A percentile compares a stretch with the other conserved stretches of the same genome.
These are phyloP conservation scores for Torymus texanus DNA, from an alignment of 2,888 invertebrate genomes.

Conservation along the genomic window DNA sequence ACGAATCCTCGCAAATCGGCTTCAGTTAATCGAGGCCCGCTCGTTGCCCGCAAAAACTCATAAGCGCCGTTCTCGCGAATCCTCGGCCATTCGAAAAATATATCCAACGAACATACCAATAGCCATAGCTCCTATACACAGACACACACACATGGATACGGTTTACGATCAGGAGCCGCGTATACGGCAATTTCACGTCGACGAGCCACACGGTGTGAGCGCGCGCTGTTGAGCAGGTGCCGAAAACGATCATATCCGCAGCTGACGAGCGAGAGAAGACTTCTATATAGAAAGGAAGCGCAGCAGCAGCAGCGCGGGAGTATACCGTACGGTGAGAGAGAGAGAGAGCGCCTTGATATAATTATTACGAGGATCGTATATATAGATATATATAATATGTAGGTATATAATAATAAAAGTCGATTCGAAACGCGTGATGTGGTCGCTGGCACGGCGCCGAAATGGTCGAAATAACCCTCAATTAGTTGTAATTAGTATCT, in stretches of 20 bases:
- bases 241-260: slow-evolving; percentile 51
- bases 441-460: slow-evolving; percentile 57
- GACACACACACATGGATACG: not conserved
- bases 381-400: not conserved
- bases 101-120: slow-evolving; percentile 5
- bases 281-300: not conserved
- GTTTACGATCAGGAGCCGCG: slow-evolving; percentile 27
- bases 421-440: slow-evolving; percentile 30
- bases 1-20: slow-evolving; percentile 36
- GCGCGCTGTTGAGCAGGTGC: slow-evolving; percentile 53
- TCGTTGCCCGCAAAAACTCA: slow-evolving; percentile 22
- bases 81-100: slow-evolving; percentile 10
- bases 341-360: slow-evolving; percentile 27
- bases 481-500: slow-evolving; percentile 57
- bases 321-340: not conserved
- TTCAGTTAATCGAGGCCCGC: slow-evolving; percentile 25
- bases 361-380: slow-evolving; percentile 35
- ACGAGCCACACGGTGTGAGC: too few relatives aligned
- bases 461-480: slow-evolving; percentile 46
- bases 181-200: slow-evolving; percentile 17
- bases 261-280: slow-evolving; percentile 43
- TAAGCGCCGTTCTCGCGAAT: too few relatives aligned
- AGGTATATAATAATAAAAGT: slow-evolving; percentile 14
- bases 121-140: not conserved
- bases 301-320: slow-evolving; percentile 2